Percentiles rank a stretch among this genome's conserved stretches.
phyloP scores from a whole-genome alignment of 2,888 invertebrate species.

The Lapara coniferarum region DNA sequence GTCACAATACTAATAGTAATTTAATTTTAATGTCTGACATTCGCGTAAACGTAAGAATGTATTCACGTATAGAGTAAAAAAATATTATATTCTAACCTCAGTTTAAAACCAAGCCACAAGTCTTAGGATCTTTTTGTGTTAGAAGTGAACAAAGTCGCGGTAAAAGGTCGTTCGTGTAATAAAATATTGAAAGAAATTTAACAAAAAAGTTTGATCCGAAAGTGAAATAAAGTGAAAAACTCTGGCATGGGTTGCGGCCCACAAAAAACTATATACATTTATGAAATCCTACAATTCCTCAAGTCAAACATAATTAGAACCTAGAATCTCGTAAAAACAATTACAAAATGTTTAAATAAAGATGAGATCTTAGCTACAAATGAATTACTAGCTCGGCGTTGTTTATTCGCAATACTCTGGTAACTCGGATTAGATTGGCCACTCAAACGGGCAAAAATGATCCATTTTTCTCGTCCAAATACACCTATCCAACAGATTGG shows the following conservation, averaged over 20 bases:
- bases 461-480: slow-evolving; percentile 35
- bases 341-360: slow-evolving; percentile 28
- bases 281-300: slow-evolving; percentile 26
- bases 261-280: slow-evolving; percentile 28
- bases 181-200: slow-evolving; percentile 20
- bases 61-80: too few species aligned
- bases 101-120: not conserved
- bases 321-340: slow-evolving; percentile 28
- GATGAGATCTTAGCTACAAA: slow-evolving; percentile 33
- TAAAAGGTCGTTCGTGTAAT: slow-evolving; percentile 19
- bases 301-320: slow-evolving; percentile 26
- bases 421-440: slow-evolving; percentile 42
- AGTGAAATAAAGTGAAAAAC: slow-evolving; percentile 22
- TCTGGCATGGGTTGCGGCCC: slow-evolving; percentile 4
- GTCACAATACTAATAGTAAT: too few species aligned
- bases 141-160: slow-evolving; percentile 10
- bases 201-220: slow-evolving; percentile 20
- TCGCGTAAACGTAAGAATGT: too few species aligned
- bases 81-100: not conserved
- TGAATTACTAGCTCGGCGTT: slow-evolving; percentile 38
- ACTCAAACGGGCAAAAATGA: slow-evolving; percentile 46
- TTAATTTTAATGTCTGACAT: too few species aligned
- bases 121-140: not conserved
- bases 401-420: slow-evolving; percentile 40
- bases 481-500: slow-evolving; percentile 15